Conservation (phyloP, 2,888 invertebrate genomes). For the Tanytarsus gracilentus region DNA sequence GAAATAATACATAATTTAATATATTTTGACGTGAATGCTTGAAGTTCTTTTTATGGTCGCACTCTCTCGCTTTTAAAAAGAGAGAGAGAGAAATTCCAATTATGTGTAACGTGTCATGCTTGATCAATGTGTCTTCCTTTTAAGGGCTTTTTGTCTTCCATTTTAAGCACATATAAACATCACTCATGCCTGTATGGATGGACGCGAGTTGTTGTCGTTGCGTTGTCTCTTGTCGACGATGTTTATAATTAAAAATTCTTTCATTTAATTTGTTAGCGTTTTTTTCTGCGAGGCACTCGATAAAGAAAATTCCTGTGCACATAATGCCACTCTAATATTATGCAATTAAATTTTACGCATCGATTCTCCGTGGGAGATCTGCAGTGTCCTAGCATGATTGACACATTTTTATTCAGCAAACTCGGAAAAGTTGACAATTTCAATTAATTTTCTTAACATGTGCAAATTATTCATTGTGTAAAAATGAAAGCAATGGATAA, state of each 20-base stretch:
- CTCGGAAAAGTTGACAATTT: conserved; percentile 4
- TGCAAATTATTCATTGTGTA: conserved; percentile 4
- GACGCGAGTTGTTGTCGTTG: background rate
- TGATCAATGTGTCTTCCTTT: background rate
- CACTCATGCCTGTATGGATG: background rate
- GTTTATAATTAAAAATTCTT: too few species aligned
- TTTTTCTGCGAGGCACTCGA: too few species aligned
- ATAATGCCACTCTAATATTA: too few species aligned
- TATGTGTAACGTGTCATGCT: background rate
- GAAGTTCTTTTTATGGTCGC: background rate
- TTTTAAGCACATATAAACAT: background rate
- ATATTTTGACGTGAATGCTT: conserved; percentile 16
- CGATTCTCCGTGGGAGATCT: too few species aligned
- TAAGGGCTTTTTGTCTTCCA: background rate
- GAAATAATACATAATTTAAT: background rate
- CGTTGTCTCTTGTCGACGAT: background rate
- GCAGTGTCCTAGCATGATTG: background rate
- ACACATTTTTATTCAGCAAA: background rate
- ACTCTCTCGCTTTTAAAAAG: too few species aligned
- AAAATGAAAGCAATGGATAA: conserved; percentile 14
- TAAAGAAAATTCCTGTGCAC: too few species aligned
- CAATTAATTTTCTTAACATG: conserved; percentile 3
- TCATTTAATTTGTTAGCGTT: background rate
- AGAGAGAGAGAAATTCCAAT: conserved; percentile 1
- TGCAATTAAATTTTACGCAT: too few species aligned